A percentile compares a stretch with the other conserved stretches of the same genome.
Evolutionary conservation across 2,113 vertebrate species (phyloP).

Genomic region (Trinectes maculatus): DNA sequence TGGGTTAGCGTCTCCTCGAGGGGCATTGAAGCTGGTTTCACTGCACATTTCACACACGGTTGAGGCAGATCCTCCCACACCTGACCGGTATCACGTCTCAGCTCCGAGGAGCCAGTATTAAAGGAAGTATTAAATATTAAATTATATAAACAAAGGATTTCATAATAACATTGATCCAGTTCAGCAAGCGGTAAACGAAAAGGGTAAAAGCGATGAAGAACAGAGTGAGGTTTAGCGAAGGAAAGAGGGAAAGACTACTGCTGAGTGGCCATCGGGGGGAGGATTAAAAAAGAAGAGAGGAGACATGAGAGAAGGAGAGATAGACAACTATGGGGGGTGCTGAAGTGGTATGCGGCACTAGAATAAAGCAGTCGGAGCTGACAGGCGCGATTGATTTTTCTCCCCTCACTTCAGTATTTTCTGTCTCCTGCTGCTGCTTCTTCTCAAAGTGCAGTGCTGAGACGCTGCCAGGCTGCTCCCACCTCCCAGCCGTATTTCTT

Average conservation of each 20-base stretch:
- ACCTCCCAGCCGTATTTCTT: constrained; percentile 34
- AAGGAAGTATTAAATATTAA: constrained; percentile 60
- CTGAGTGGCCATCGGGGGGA: too few species aligned
- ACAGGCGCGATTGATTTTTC: constrained; percentile 62
- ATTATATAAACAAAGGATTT: too few species aligned
- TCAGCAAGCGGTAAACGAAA: too few species aligned
- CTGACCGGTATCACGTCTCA: constrained; percentile 42
- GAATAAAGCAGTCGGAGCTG: constrained; percentile 50
- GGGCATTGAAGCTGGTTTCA: constrained; percentile 23
- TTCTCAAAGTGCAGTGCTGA: constrained; percentile 49
- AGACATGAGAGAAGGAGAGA: constrained; percentile 24
- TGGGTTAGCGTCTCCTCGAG: constrained; percentile 37
- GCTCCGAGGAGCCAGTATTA: constrained; percentile 26
- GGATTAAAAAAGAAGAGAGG: neutral
- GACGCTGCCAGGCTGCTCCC: constrained; percentile 41
- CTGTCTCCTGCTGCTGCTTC: constrained; percentile 23
- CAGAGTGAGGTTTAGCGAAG: constrained; percentile 14
- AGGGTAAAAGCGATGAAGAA: neutral
- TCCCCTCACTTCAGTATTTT: constrained; percentile 50
- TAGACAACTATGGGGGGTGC: constrained; percentile 2
- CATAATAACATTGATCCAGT: too few species aligned
- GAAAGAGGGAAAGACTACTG: neutral
- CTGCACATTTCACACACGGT: constrained; percentile 37
- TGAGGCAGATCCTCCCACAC: constrained; percentile 49
- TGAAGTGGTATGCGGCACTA: constrained; percentile 18